These are phyloP conservation scores for Perca schrenkii DNA, from an alignment of 2,113 vertebrate genomes.

Conservation along the genomic window DNA sequence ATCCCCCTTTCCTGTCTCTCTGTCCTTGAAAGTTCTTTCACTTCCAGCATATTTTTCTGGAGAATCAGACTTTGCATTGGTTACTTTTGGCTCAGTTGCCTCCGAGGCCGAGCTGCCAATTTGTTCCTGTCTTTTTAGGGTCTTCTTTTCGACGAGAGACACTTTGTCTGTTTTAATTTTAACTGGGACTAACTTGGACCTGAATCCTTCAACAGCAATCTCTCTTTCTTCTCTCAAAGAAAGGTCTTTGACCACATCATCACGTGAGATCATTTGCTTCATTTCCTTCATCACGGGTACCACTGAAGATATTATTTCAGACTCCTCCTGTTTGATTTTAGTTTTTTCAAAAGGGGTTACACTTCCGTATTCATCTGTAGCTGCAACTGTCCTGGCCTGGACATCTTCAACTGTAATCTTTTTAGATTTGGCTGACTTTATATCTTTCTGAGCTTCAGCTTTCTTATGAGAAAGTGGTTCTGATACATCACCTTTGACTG, in stretches of 20 bases:
- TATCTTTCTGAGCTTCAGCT: neutral
- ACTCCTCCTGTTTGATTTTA: neutral
- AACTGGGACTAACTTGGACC: neutral
- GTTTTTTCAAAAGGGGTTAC: neutral
- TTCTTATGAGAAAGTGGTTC: neutral
- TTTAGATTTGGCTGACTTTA: slow-evolving; percentile 8
- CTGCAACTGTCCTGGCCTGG: neutral
- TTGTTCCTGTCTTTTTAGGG: neutral
- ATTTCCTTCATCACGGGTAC: neutral
- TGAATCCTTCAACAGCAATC: neutral
- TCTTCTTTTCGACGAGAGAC: neutral
- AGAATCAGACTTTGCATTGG: neutral
- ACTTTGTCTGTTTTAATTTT: neutral
- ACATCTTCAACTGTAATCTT: neutral
- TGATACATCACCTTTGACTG: neutral
- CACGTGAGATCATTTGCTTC: neutral
- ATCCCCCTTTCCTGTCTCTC: neutral
- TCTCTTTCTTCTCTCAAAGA: neutral
- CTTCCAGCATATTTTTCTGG: neutral
- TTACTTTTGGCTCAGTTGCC: neutral
- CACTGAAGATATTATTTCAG: neutral
- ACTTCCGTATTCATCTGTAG: neutral
- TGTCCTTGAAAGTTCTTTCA: no score
- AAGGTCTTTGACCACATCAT: neutral
- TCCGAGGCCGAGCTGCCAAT: neutral